Evolutionary conservation across 2,888 invertebrate species (phyloP), one percentile per base, ranked within the genome.

Genomic region (Litoditis marina): DNA sequence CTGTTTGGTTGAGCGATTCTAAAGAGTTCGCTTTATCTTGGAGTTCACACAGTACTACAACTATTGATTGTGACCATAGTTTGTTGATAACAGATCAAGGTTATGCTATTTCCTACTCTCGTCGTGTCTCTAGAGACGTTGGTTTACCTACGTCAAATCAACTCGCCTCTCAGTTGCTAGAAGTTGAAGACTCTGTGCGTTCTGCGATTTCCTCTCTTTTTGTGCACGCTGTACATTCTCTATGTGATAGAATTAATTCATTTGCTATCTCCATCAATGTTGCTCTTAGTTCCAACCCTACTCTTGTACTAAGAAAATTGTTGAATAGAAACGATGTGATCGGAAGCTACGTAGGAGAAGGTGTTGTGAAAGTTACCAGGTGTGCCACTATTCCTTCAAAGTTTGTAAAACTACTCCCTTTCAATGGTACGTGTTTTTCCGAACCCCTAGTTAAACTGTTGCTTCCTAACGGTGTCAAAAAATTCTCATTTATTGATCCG

Each of bases 61-160:
- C n/a, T n/a, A 39, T 13, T 39, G 39, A 39, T n/a, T 39, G 39
- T n/a, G 39, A n/a, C 39, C n/a, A 13, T n/a, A 11, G n/a, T 13
- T n/a, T 39, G 13, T 11, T n/a, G 13, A 13, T n/a, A n/a, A 39
- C 39, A 11, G 13, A 39, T n/a, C 39, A 39, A n/a, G 39, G 39
- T 13, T 39, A 39, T 39, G 39, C 39, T 39, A 13, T 39, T n/a
- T 39, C 39, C 11, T 11, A 13, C 13, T n/a, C 39, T 11, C 39
- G 39, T n/a, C 11, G n/a, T 13, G 13, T n/a, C 39, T 13, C 13
- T n/a, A 39, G n/a, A 39, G 39, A 39, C 11, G 39, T 39, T 5
- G 49, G 27, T n/a, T 44, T 42, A 13, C 51, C 51, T 13, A 60
- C 53, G 8, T 39, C 52, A 13, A 60, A 52, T 16, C 60, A 60